Evolutionary conservation across 64 coral and sea anemone species (phyloP).

Genomic region (Porites lutea): DNA sequence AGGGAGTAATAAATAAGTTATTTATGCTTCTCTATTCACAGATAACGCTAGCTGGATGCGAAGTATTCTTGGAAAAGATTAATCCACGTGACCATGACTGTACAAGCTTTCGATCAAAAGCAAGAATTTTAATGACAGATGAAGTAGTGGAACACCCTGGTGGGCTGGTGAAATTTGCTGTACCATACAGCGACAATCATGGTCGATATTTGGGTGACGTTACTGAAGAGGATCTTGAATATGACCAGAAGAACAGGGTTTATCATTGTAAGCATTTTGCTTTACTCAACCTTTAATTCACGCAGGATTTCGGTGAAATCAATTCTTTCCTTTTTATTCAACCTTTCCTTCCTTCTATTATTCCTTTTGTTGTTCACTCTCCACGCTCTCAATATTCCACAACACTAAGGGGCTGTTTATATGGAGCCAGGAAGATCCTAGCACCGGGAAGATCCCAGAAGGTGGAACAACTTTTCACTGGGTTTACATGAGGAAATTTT

Average conservation of each 20-base stretch:
- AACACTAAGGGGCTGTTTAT: too few species aligned
- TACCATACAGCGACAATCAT: not conserved
- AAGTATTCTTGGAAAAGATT: constrained; percentile 22
- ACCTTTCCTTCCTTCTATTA: too few species aligned
- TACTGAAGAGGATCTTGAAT: constrained; percentile 1
- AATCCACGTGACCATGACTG: constrained; percentile 15
- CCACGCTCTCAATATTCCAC: too few species aligned
- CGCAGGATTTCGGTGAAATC: too few species aligned
- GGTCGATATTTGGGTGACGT: not conserved
- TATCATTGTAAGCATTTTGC: constrained; percentile 10
- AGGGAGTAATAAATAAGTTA: too few species aligned
- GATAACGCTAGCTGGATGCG: constrained; percentile 36
- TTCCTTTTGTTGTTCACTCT: too few species aligned
- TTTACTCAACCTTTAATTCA: too few species aligned
- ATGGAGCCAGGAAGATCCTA: too few species aligned
- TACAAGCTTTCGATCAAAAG: constrained; percentile 31
- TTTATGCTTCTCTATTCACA: not conserved
- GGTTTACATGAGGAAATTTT: too few species aligned
- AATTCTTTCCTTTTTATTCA: too few species aligned
- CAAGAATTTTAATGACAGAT: constrained; percentile 26
- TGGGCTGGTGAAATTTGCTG: constrained; percentile 21
- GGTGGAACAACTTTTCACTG: too few species aligned
- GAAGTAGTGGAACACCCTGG: not conserved
- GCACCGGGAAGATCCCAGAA: too few species aligned
- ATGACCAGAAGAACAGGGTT: not conserved